phyloP scores from a whole-genome alignment of 2,113 vertebrate genomes.

The Limnothrissa miodon region DNA sequence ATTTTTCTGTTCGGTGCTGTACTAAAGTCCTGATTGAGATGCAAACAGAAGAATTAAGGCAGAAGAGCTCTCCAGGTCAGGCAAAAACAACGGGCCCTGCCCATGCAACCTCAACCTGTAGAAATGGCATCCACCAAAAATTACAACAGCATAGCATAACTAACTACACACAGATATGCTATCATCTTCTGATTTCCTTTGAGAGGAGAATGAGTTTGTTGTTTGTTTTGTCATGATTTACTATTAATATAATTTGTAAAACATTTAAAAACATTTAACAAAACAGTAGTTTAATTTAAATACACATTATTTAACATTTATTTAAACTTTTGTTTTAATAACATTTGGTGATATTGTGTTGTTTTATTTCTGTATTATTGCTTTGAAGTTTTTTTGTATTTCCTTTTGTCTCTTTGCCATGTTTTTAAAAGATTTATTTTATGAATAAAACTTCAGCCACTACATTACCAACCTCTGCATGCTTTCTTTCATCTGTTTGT shows the following conservation, averaged over 20 bases:
- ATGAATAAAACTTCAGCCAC: neutral
- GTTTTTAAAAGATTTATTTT: neutral
- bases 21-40: constrained; percentile 79
- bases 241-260: constrained; percentile 4
- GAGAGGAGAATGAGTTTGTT: neutral
- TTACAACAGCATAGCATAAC: constrained; percentile 15
- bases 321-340: no score
- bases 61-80: constrained; percentile 77
- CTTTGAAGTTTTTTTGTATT: neutral
- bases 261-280: neutral
- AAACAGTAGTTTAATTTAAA: no score
- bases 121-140: constrained; percentile 26
- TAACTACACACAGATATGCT: constrained; percentile 32
- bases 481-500: constrained; percentile 8
- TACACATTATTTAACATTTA: neutral
- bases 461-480: constrained; percentile 17
- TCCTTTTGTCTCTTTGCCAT: neutral
- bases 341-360: neutral
- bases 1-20: constrained; percentile 57
- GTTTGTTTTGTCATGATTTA: constrained; percentile 4
- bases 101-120: constrained; percentile 31
- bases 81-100: constrained; percentile 40
- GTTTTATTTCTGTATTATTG: neutral
- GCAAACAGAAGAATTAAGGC: constrained; percentile 79
- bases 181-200: neutral